Conservation (phyloP, 2,888 invertebrate genomes). For the Herminia tarsipennalis region DNA sequence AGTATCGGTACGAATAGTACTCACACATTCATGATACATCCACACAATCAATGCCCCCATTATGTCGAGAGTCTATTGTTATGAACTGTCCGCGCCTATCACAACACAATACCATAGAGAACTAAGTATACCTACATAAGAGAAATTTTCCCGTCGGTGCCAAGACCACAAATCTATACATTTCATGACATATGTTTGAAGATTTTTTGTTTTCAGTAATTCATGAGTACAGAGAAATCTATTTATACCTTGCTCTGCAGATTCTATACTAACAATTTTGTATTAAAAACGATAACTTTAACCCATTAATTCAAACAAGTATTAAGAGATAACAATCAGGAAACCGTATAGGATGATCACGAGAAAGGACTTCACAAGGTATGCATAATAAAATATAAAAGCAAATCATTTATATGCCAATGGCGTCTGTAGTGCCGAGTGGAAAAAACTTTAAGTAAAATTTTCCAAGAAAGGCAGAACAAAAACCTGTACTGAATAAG, state of each 20-base stretch:
- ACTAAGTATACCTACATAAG: constrained; percentile 62
- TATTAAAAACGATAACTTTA: not conserved
- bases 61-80: constrained; percentile 80
- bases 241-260: not conserved
- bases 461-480: constrained; percentile 48
- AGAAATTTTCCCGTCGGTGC: constrained; percentile 63
- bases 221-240: not conserved
- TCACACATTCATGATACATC: constrained; percentile 65
- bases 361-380: constrained; percentile 52
- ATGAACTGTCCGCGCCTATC: constrained; percentile 76
- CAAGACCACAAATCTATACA: constrained; percentile 38
- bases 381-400: constrained; percentile 62
- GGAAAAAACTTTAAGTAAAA: constrained; percentile 49
- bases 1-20: constrained; percentile 59
- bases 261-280: not conserved
- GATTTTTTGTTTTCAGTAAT: constrained; percentile 10
- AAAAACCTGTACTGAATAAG: constrained; percentile 43
- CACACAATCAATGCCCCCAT: constrained; percentile 81
- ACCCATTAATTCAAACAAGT: constrained; percentile 4
- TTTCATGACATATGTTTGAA: constrained; percentile 27
- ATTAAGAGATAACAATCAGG: constrained; percentile 30
- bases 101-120: constrained; percentile 72
- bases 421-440: constrained; percentile 46
- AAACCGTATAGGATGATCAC: constrained; percentile 50
- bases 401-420: constrained; percentile 59